Evolutionary conservation across 2,113 vertebrate genomes (phyloP).

Genomic region (Larimichthys crocea): DNA sequence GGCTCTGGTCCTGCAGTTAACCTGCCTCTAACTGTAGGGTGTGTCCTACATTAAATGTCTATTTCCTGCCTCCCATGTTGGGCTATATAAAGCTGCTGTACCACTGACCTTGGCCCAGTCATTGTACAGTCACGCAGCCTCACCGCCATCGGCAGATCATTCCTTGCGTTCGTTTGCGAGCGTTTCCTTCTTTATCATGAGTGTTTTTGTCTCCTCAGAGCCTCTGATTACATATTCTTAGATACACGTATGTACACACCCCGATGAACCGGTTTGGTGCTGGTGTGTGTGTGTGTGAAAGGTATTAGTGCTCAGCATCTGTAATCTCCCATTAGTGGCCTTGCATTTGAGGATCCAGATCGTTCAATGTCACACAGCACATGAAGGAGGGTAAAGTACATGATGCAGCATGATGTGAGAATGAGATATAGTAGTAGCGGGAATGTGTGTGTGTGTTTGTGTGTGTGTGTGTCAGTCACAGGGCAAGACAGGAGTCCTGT

Average conservation of each 20-base stretch:
- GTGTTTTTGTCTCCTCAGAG: slow-evolving; percentile 7
- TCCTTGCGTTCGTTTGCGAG: slow-evolving; percentile 22
- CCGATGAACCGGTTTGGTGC: slow-evolving; percentile 55
- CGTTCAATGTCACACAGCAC: slow-evolving; percentile 60
- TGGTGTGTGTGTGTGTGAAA: slow-evolving; percentile 27
- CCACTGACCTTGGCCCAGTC: slow-evolving; percentile 85
- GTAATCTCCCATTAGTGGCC: slow-evolving; percentile 77
- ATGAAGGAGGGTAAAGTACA: slow-evolving; percentile 54
- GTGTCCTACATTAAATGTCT: slow-evolving; percentile 85
- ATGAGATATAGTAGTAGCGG: slow-evolving; percentile 19
- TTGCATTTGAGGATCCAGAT: slow-evolving; percentile 66
- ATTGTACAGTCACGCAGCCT: slow-evolving; percentile 80
- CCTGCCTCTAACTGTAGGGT: slow-evolving; percentile 85
- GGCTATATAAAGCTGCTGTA: slow-evolving; percentile 83
- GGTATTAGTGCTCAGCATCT: slow-evolving; percentile 66
- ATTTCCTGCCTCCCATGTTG: slow-evolving; percentile 85
- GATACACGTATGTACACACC: slow-evolving; percentile 6
- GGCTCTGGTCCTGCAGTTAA: slow-evolving; percentile 83
- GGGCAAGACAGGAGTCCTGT: slow-evolving; percentile 30
- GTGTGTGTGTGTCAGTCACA: not conserved
- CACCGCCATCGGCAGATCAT: slow-evolving; percentile 59
- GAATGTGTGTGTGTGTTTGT: not conserved
- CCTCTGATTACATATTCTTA: slow-evolving; percentile 18
- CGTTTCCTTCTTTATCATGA: slow-evolving; percentile 26
- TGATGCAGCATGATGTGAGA: slow-evolving; percentile 55